phyloP scores from a whole-genome alignment of 1,140 invertebrate species.

The Drosophila biarmipes region DNA sequence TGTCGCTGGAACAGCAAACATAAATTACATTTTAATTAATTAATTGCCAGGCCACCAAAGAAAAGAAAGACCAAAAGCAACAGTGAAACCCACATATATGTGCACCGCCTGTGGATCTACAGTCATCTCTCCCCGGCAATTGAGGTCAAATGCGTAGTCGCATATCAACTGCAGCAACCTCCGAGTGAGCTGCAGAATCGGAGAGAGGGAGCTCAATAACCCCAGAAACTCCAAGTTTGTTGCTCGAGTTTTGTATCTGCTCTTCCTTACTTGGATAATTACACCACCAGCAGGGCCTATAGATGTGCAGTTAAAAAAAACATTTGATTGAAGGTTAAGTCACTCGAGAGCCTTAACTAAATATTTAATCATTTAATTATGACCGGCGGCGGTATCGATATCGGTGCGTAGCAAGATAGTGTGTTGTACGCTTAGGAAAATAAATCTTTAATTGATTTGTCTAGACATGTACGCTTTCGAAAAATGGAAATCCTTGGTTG shows the following conservation, averaged over 20 bases:
- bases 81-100: slow-evolving; percentile 9
- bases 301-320: slow-evolving; percentile 18
- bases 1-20: slow-evolving; percentile 38
- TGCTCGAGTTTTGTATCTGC: slow-evolving; percentile 27
- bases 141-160: slow-evolving; percentile 46
- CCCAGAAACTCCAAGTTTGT: slow-evolving; percentile 15
- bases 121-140: slow-evolving; percentile 26
- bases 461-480: not conserved
- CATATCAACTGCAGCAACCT: slow-evolving; percentile 37
- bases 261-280: slow-evolving; percentile 26
- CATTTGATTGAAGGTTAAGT: slow-evolving; percentile 35
- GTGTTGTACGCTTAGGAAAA: slow-evolving; percentile 1
- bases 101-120: not conserved
- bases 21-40: slow-evolving; percentile 54
- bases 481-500: too few species aligned
- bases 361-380: slow-evolving; percentile 49
- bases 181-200: slow-evolving; percentile 3
- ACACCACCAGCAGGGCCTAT: slow-evolving; percentile 4
- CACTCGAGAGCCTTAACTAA: slow-evolving; percentile 16
- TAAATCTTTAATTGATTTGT: not conserved
- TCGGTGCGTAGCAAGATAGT: slow-evolving; percentile 4
- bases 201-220: slow-evolving; percentile 31
- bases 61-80: slow-evolving; percentile 10
- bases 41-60: slow-evolving; percentile 34
- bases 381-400: slow-evolving; percentile 12